Evolutionary conservation across 2,888 invertebrate genomes (phyloP).

Genomic region (Nycteola revayana): DNA sequence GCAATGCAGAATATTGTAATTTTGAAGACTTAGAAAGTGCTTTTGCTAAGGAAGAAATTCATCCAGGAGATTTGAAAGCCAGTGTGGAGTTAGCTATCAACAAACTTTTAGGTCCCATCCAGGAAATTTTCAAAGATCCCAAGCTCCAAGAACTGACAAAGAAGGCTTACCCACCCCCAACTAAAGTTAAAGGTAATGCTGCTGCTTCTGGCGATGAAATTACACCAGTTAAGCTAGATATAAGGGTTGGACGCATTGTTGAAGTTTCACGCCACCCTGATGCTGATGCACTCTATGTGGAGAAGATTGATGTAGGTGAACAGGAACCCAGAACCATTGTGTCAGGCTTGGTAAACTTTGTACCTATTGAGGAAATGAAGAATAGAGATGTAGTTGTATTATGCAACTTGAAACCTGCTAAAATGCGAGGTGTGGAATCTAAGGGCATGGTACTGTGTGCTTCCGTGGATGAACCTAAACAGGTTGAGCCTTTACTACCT

Average conservation of each 20-base stretch:
- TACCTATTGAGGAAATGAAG: conserved; percentile 94
- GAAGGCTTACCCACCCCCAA: conserved; percentile 92
- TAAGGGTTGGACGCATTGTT: conserved; percentile 93
- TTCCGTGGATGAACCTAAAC: conserved; percentile 88
- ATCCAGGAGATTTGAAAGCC: conserved; percentile 96
- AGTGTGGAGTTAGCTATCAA: conserved; percentile 93
- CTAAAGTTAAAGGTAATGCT: conserved; percentile 80
- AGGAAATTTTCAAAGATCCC: conserved; percentile 90
- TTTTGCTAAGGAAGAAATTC: conserved; percentile 91
- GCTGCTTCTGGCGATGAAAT: conserved; percentile 77
- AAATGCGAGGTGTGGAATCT: conserved; percentile 96
- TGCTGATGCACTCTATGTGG: conserved; percentile 95
- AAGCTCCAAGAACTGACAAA: conserved; percentile 89
- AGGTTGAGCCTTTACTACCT: conserved; percentile 92
- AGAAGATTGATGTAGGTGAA: conserved; percentile 95
- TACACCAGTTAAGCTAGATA: conserved; percentile 90
- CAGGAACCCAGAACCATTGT: conserved; percentile 86
- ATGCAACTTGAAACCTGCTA: conserved; percentile 98
- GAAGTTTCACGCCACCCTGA: conserved; percentile 94
- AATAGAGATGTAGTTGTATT: conserved; percentile 95
- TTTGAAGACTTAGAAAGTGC: conserved; percentile 91
- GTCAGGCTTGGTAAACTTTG: conserved; percentile 96
- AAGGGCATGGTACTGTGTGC: conserved; percentile 97
- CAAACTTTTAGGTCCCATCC: conserved; percentile 92
- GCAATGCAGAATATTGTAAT: conserved; percentile 86